Conservation (phyloP, 2,888 invertebrate genomes). For the Chaitophorus viminalis region DNA sequence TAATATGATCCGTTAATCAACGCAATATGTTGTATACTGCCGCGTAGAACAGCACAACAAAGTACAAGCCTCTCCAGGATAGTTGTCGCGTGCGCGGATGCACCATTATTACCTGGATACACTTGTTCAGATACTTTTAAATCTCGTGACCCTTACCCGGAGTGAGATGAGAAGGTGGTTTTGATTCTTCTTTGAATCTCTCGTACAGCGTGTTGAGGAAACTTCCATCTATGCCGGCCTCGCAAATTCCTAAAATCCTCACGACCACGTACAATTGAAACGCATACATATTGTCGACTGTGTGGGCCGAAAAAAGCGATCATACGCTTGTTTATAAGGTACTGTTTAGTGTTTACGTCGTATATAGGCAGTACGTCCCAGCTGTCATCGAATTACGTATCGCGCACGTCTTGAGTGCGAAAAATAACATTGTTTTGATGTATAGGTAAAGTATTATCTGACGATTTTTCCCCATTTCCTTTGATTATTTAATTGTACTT, state of each 20-base stretch:
- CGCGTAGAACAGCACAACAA: no score
- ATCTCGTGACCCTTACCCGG: constrained; percentile 21
- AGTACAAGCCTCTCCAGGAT: no score
- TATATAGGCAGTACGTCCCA: not conserved
- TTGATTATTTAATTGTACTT: constrained; percentile 38
- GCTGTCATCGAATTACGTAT: not conserved
- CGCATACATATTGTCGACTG: not conserved
- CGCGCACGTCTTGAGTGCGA: not conserved
- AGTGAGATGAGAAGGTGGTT: constrained; percentile 13
- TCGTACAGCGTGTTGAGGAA: constrained; percentile 18
- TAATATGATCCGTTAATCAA: no score
- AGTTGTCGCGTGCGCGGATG: no score
- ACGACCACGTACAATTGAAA: not conserved
- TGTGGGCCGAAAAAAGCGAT: not conserved
- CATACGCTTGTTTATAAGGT: not conserved
- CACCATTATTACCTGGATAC: no score
- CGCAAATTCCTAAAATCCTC: constrained; percentile 3
- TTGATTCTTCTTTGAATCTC: constrained; percentile 27
- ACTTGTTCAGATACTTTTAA: no score
- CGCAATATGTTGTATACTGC: no score
- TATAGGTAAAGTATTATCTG: constrained; percentile 3
- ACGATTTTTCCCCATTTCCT: constrained; percentile 37
- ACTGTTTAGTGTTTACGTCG: not conserved
- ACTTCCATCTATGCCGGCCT: constrained; percentile 32
- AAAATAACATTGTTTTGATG: constrained; percentile 1